phyloP scores from a whole-genome alignment of 2,113 vertebrate genomes.

The Microcebus ravelobensis region DNA sequence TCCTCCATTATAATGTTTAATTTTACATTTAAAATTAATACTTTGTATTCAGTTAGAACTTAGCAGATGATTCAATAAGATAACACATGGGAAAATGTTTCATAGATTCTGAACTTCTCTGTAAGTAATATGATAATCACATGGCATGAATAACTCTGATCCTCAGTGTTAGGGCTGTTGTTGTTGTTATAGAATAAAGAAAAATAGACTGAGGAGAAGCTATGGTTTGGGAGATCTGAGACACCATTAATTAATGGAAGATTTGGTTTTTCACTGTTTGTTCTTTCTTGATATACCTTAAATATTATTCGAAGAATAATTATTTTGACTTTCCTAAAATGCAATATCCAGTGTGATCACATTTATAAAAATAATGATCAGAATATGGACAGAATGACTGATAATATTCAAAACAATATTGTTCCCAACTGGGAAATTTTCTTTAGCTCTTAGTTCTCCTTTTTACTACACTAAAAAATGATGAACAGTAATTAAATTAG shows the following conservation, averaged over 20 bases:
- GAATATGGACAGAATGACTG: neutral
- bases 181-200: constrained; percentile 1
- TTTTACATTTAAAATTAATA: constrained; percentile 42
- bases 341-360: neutral
- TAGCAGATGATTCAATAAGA: neutral
- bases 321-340: constrained; percentile 9
- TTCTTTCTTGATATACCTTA: neutral
- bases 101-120: neutral
- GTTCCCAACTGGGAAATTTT: neutral
- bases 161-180: neutral
- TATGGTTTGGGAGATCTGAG: neutral
- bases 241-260: constrained; percentile 19
- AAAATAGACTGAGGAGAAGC: neutral
- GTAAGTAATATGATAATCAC: neutral
- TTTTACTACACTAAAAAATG: constrained; percentile 4
- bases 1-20: constrained; percentile 8
- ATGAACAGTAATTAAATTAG: constrained; percentile 26
- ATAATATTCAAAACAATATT: neutral
- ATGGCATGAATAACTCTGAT: neutral
- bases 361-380: neutral
- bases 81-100: neutral
- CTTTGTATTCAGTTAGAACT: neutral
- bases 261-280: neutral
- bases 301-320: constrained; percentile 19
- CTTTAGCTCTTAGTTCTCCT: neutral